phyloP scores from a whole-genome alignment of 1,140 invertebrate species.

The Wasmannia auropunctata region DNA sequence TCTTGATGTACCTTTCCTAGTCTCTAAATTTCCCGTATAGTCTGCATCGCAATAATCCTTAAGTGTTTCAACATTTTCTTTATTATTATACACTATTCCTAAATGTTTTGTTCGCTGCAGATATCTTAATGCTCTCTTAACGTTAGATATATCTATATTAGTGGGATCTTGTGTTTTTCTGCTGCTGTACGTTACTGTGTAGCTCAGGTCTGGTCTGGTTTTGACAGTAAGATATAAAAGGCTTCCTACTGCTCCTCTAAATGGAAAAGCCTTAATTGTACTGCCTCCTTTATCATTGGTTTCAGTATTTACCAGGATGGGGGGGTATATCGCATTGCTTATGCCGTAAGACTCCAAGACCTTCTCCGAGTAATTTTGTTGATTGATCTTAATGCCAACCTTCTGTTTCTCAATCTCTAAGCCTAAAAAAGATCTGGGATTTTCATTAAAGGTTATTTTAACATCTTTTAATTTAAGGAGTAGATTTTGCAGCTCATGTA shows the following conservation, averaged over 20 bases:
- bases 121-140: neutral
- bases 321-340: neutral
- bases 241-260: neutral
- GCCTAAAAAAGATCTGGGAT: no score
- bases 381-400: neutral
- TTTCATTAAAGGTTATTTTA: neutral
- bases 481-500: neutral
- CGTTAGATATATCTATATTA: neutral
- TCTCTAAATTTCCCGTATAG: constrained; percentile 8
- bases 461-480: neutral
- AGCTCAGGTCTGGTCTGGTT: neutral
- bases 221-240: neutral
- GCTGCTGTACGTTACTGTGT: neutral
- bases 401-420: neutral
- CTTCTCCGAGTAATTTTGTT: neutral
- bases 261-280: neutral
- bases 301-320: neutral
- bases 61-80: neutral
- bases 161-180: neutral
- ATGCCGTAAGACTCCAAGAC: neutral
- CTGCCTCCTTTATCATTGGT: neutral
- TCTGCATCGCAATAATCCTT: neutral
- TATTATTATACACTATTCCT: no score
- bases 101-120: no score
- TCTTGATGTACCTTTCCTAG: neutral